Percentiles rank a stretch among this genome's conserved stretches.
Evolutionary conservation across 1,140 invertebrate species (phyloP).

Genomic region (Carposina sasakii): DNA sequence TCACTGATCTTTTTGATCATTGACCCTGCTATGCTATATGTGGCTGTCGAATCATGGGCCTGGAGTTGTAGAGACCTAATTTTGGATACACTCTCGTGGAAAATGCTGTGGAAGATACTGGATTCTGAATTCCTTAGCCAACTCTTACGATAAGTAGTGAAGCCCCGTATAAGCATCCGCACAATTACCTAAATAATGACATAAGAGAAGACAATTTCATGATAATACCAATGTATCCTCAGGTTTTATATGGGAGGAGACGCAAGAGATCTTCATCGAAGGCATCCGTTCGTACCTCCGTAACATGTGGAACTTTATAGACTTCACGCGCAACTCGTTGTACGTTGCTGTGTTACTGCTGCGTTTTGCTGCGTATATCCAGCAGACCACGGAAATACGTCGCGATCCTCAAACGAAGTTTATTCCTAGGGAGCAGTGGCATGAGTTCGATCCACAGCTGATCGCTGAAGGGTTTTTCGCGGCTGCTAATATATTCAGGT

Average conservation of each 20-base stretch:
- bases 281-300: constrained; percentile 88
- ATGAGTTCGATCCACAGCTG: constrained; percentile 94
- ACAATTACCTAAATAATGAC: too few species aligned
- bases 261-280: constrained; percentile 88
- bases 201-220: too few species aligned
- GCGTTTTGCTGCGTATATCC: constrained; percentile 83
- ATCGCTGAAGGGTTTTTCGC: constrained; percentile 96
- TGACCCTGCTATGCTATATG: too few species aligned
- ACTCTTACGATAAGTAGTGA: too few species aligned
- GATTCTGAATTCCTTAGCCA: too few species aligned
- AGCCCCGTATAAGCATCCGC: too few species aligned
- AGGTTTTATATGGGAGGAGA: constrained; percentile 95
- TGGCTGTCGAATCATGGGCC: too few species aligned
- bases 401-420: constrained; percentile 78
- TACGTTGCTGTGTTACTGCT: constrained; percentile 87
- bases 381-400: constrained; percentile 80
- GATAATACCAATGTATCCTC: too few species aligned
- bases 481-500: constrained; percentile 93
- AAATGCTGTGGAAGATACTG: too few species aligned
- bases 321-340: constrained; percentile 90
- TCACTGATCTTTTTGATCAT: too few species aligned
- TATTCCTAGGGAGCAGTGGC: constrained; percentile 89
- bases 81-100: too few species aligned
- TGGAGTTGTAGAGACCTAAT: too few species aligned
- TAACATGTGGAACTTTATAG: constrained; percentile 97